Evolutionary conservation across 1,140 invertebrate genomes (phyloP), one percentile per base, ranked within the genome.

Genomic region (Stegodyphus mimosarum): DNA sequence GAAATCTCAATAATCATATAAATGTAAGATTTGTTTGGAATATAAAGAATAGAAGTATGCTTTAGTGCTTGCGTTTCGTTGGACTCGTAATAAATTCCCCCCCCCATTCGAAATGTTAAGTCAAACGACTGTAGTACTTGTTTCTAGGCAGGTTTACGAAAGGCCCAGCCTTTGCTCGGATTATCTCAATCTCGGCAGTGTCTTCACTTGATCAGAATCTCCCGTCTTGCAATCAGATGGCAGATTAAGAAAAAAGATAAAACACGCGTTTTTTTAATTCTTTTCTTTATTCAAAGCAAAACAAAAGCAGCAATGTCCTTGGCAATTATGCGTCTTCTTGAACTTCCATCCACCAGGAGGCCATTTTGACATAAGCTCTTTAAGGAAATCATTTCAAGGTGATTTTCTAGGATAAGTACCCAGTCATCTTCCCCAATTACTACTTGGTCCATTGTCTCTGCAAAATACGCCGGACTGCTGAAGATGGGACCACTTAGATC

Each of bases 371-470:
- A 17, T 60, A 53, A 55, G 52, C 52, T 74, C 48, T 74, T 60
- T 18, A 74, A 52, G 72, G 72, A 74, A 74, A 74, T 74, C 6
- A 74, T 74, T 74, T 74, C 52, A 74, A 74, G 72, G 72, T 55
- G 51, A 74, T 74, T 74, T 74, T 74, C 72, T 52, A 50, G 72
- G 10, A 74, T 74, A 74, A 53, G 51, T n/a, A 74, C 52, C 17
- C 6, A 3, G 50, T 55, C 66, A 33, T 33, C 15, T 50, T 13
- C n/a, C 72, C 7, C 49, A 53, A n/a, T 60, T 60, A 60, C 15
- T 60, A 10, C 55, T 9, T 60, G 55, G 9, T 60, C 55, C 55
- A 60, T 60, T 60, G 55, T 60, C 55, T 60, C 15, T 15, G 55
- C 55, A 60, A 60, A 60, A 60, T 60, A 60, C 55, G 9, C 55